These are phyloP conservation scores for Coenonympha arcania DNA, from an alignment of 2,888 invertebrate genomes.

Conservation along the genomic window DNA sequence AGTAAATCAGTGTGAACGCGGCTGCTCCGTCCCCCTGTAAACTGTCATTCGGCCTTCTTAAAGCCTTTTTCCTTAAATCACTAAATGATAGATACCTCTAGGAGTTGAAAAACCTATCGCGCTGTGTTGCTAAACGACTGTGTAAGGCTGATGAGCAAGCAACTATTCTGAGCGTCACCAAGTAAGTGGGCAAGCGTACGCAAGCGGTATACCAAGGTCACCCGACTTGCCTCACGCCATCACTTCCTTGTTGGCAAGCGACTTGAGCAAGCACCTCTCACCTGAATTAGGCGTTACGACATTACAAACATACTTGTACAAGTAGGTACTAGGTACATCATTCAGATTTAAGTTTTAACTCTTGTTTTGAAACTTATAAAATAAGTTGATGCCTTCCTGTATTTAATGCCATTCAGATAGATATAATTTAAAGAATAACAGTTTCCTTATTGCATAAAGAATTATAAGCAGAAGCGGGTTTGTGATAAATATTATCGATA, in stretches of 20 bases:
- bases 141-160: constrained; percentile 26
- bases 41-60: too few relatives aligned
- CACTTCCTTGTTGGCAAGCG: constrained; percentile 65
- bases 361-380: constrained; percentile 4
- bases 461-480: constrained; percentile 13
- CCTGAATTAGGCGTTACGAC: constrained; percentile 62
- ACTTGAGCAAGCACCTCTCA: constrained; percentile 65
- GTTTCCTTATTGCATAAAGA: constrained; percentile 27
- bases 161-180: constrained; percentile 27
- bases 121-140: constrained; percentile 7
- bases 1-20: too few relatives aligned
- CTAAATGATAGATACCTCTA: too few relatives aligned
- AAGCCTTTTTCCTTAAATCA: too few relatives aligned
- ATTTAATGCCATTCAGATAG: constrained; percentile 1
- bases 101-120: not conserved
- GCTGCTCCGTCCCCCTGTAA: too few relatives aligned
- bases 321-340: too few relatives aligned
- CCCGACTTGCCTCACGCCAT: constrained; percentile 53
- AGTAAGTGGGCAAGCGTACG: constrained; percentile 45
- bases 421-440: constrained; percentile 2
- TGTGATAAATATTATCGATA: constrained; percentile 8
- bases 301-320: constrained; percentile 36
- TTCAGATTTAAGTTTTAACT: constrained; percentile 14
- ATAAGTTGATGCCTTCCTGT: too few relatives aligned
- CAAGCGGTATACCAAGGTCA: constrained; percentile 57